A percentile compares a stretch with the other conserved stretches of the same genome.
phyloP scores from a whole-genome alignment of 2,797 vertebrate genomes.

The Anabacerthia variegaticeps region DNA sequence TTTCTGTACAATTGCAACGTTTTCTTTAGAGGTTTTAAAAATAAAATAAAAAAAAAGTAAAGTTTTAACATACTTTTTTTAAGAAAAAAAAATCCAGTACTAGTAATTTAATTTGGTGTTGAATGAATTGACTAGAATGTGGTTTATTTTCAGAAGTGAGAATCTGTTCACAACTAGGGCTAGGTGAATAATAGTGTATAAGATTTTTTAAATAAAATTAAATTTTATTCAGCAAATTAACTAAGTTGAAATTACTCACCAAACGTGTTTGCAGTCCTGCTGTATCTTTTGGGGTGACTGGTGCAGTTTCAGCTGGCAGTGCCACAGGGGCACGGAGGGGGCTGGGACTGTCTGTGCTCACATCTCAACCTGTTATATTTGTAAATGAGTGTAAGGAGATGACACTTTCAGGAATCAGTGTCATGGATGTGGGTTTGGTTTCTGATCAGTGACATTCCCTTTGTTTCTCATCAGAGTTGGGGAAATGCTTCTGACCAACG shows the following conservation, averaged over 20 bases:
- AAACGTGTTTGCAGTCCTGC: not conserved
- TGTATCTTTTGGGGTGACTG: not conserved
- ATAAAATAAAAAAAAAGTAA: slow-evolving; percentile 31
- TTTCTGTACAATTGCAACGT: slow-evolving; percentile 56
- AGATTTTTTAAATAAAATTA: slow-evolving; percentile 73
- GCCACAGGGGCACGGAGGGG: not conserved
- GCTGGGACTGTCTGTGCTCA: fast-evolving
- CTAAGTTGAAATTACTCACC: slow-evolving; percentile 49
- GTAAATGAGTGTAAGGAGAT: not conserved
- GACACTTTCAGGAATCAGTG: not conserved
- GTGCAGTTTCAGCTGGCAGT: not conserved
- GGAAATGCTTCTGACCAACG: not conserved
- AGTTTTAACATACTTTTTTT: slow-evolving; percentile 52
- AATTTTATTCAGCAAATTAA: slow-evolving; percentile 71
- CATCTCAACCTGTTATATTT: not conserved
- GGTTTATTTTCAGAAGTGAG: slow-evolving; percentile 71
- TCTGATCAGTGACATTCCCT: fast-evolving
- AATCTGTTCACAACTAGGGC: slow-evolving; percentile 68
- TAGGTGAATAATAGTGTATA: slow-evolving; percentile 70
- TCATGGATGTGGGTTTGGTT: not conserved
- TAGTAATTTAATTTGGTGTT: slow-evolving; percentile 58
- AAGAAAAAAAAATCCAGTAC: slow-evolving; percentile 49
- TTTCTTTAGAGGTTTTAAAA: slow-evolving; percentile 59
- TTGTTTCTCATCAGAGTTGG: not conserved
- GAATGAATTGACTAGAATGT: slow-evolving; percentile 66